A percentile compares a stretch with the other conserved stretches of the same genome.
Evolutionary conservation across 2,888 invertebrate genomes (phyloP).

Genomic region (Oligia fasciuncula): DNA sequence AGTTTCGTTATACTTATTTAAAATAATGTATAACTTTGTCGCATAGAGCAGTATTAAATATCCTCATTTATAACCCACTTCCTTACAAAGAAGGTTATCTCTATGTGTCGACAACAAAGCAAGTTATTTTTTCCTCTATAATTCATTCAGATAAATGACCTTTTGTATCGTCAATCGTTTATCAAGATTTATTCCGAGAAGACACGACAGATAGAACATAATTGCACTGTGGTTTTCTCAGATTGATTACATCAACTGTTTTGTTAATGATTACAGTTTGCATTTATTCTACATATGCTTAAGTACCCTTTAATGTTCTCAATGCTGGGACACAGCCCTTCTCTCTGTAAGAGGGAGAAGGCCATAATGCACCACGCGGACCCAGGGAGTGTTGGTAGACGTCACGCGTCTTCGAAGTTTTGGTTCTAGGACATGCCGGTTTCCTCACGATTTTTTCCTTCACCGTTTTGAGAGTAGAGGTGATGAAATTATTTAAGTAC

Average conservation of each 20-base stretch:
- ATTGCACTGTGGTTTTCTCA: background rate
- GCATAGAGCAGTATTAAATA: background rate
- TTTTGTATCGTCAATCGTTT: constrained; percentile 21
- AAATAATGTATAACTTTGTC: constrained; percentile 9
- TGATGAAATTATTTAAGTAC: too few relatives aligned
- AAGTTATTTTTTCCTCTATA: constrained; percentile 41
- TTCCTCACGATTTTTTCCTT: too few relatives aligned
- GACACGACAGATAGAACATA: background rate
- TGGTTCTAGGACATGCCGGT: too few relatives aligned
- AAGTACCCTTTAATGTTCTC: too few relatives aligned
- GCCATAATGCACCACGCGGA: too few relatives aligned
- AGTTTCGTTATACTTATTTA: constrained; percentile 3
- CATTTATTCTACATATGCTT: too few relatives aligned
- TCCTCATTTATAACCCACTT: constrained; percentile 35
- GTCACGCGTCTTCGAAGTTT: too few relatives aligned
- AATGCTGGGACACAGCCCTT: too few relatives aligned
- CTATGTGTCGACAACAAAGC: constrained; percentile 28
- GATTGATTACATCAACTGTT: background rate
- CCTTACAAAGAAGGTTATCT: constrained; percentile 52
- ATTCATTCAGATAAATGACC: constrained; percentile 41
- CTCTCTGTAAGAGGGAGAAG: too few relatives aligned
- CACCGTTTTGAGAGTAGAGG: too few relatives aligned
- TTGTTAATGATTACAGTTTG: background rate
- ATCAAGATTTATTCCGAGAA: constrained; percentile 37
- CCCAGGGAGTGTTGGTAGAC: too few relatives aligned